A percentile compares a stretch with the other conserved stretches of the same genome.
Evolutionary conservation across 2,797 vertebrate genomes (phyloP).

Genomic region (Notamacropus eugenii): DNA sequence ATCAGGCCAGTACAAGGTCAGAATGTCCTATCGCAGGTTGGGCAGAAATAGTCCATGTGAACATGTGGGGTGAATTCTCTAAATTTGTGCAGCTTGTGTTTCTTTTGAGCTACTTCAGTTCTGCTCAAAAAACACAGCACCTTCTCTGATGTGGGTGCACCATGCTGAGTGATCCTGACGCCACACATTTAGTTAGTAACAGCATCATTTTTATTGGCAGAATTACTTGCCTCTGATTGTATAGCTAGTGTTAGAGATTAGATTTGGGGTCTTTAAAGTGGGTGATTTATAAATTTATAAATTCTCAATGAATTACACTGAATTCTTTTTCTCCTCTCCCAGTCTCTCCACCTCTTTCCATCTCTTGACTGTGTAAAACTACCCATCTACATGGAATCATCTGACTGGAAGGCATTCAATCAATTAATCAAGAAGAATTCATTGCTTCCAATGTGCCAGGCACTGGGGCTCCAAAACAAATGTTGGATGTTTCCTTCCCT

Average conservation of each 20-base stretch:
- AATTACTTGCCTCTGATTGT: neutral
- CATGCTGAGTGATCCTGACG: too few species aligned
- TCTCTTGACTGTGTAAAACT: neutral
- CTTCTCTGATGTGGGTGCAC: too few species aligned
- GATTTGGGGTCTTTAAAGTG: neutral
- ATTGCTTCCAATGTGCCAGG: neutral
- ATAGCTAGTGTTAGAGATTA: neutral
- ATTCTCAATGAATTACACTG: neutral
- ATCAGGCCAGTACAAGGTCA: too few species aligned
- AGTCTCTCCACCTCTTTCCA: neutral
- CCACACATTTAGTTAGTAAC: neutral
- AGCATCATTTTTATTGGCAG: neutral
- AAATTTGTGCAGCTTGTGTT: too few species aligned
- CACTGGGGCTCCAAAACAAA: neutral
- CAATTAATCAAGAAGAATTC: neutral
- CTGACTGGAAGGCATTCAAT: neutral
- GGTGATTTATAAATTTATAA: neutral
- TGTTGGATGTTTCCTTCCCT: neutral
- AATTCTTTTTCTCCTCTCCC: neutral
- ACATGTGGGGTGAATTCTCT: too few species aligned
- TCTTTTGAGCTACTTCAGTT: too few species aligned
- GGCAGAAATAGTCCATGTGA: too few species aligned
- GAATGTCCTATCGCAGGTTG: too few species aligned
- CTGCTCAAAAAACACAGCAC: too few species aligned
- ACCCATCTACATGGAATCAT: neutral